Conservation (phyloP, 2,113 vertebrate genomes). For the Monarcha castaneiventris region DNA sequence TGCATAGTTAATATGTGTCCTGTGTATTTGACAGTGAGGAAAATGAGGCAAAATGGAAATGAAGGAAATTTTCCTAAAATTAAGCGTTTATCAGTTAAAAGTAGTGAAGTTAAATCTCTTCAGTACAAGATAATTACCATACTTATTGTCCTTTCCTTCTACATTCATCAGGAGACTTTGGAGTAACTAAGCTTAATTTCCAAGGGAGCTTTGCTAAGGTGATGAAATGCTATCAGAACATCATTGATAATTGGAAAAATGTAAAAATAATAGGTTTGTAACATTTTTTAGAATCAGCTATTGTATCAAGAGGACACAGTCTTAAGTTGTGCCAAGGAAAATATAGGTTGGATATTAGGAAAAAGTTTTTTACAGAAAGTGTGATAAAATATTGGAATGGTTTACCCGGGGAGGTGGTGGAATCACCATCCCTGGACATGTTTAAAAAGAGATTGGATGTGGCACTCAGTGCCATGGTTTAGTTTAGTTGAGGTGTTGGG, state of each 20-base stretch:
- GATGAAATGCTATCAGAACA: not conserved
- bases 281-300: not conserved
- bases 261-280: not conserved
- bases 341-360: too few relatives aligned
- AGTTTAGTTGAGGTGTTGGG: too few relatives aligned
- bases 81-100: not conserved
- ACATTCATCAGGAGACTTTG: not conserved
- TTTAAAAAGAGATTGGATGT: too few relatives aligned
- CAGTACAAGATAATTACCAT: not conserved
- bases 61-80: not conserved
- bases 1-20: not conserved
- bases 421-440: too few relatives aligned
- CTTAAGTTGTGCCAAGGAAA: too few relatives aligned
- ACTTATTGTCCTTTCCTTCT: not conserved
- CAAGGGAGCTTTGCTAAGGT: not conserved
- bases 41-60: not conserved
- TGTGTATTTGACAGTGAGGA: not conserved
- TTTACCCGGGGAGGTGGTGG: too few relatives aligned
- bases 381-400: too few relatives aligned
- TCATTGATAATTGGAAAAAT: not conserved
- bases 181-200: not conserved
- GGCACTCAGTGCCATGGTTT: too few relatives aligned
- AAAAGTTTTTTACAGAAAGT: too few relatives aligned
- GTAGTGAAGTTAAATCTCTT: not conserved
- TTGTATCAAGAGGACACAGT: not conserved